These are phyloP conservation scores for Apogon hyalosoma DNA, from an alignment of 2,797 vertebrate species.

Conservation along the genomic window DNA sequence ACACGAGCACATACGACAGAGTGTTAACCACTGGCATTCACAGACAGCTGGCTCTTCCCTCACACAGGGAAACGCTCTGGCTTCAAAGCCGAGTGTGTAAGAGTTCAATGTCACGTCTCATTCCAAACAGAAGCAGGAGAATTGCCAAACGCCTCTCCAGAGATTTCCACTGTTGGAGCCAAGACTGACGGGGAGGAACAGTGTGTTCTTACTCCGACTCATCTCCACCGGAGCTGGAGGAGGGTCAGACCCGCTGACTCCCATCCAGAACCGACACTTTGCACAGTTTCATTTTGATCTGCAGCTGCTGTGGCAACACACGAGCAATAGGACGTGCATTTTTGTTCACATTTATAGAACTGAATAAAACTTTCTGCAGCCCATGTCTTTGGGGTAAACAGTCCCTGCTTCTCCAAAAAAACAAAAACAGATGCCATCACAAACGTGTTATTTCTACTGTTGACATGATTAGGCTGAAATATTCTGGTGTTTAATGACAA, in stretches of 20 bases:
- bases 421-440: conserved; percentile 26
- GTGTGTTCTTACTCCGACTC: conserved; percentile 62
- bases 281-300: conserved; percentile 27
- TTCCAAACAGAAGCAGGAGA: conserved; percentile 72
- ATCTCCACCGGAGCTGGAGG: conserved; percentile 50
- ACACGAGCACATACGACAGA: conserved; percentile 24
- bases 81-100: conserved; percentile 77
- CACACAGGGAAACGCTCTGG: conserved; percentile 16
- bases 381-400: conserved; percentile 9
- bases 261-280: conserved; percentile 17
- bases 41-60: conserved; percentile 39
- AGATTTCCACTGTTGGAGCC: conserved; percentile 68
- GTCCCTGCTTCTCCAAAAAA: conserved; percentile 1
- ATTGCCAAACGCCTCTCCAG: conserved; percentile 67
- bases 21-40: conserved; percentile 34
- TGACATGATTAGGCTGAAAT: conserved; percentile 28
- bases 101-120: conserved; percentile 84
- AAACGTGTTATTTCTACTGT: conserved; percentile 27
- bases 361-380: conserved; percentile 14
- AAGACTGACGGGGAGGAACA: conserved; percentile 67
- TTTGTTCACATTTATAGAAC: conserved; percentile 6
- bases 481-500: conserved; percentile 17
- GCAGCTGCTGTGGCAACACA: conserved; percentile 22
- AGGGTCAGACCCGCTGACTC: conserved; percentile 56
- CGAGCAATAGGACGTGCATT: background rate